phyloP scores from a whole-genome alignment of 2,113 vertebrate genomes.

The Aptenodytes forsteri region DNA sequence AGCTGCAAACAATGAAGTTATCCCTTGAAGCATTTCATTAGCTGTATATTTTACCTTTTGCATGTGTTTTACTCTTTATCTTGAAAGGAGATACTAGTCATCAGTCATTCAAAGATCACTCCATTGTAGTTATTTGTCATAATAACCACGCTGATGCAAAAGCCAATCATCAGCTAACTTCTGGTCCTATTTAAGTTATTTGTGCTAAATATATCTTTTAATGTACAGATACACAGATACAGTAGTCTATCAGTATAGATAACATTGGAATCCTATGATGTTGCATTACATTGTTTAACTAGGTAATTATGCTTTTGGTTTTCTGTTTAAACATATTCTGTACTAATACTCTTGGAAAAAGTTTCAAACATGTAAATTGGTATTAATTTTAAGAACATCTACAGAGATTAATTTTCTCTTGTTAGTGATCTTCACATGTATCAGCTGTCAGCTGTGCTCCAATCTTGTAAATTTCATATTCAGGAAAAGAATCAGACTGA shows the following conservation, averaged over 20 bases:
- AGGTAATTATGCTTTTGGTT: not conserved
- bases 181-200: not conserved
- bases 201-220: not conserved
- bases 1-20: not conserved
- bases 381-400: not conserved
- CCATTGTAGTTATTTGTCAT: not conserved
- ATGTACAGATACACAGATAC: not conserved
- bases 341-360: not conserved
- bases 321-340: not conserved
- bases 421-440: not conserved
- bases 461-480: not conserved
- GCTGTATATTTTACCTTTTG: not conserved
- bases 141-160: not conserved
- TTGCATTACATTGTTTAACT: not conserved
- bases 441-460: not conserved
- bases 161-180: not conserved
- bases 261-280: not conserved
- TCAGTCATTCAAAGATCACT: not conserved
- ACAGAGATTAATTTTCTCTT: not conserved
- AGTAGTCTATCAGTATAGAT: not conserved
- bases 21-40: not conserved
- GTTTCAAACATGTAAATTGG: not conserved
- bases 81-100: not conserved
- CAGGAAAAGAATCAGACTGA: not conserved
- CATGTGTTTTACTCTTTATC: not conserved